These are phyloP conservation scores for Drosophila punjabiensis DNA, from an alignment of 1,140 invertebrate species.

Conservation along the genomic window DNA sequence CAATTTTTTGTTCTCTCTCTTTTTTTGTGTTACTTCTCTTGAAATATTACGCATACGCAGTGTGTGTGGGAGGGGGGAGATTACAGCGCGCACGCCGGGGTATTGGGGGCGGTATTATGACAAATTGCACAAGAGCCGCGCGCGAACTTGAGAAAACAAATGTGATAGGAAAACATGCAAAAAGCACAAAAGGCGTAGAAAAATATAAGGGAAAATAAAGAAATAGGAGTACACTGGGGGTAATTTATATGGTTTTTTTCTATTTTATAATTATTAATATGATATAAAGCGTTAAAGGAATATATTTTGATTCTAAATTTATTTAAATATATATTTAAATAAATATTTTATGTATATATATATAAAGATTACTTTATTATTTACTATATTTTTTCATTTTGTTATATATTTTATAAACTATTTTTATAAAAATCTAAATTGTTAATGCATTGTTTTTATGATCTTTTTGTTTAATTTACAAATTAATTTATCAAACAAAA, in stretches of 20 bases:
- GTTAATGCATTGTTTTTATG: no score
- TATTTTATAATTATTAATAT: background rate
- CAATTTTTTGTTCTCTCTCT: constrained; percentile 40
- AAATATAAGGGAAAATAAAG: constrained; percentile 19
- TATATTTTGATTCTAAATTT: no score
- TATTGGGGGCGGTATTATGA: constrained; percentile 43
- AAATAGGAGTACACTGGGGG: constrained; percentile 17
- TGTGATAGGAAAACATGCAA: constrained; percentile 80
- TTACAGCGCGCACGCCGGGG: constrained; percentile 9
- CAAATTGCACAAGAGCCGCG: constrained; percentile 74
- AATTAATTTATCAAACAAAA: background rate
- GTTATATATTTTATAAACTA: no score
- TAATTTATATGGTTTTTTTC: background rate
- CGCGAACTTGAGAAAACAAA: constrained; percentile 81
- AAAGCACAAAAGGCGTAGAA: constrained; percentile 38
- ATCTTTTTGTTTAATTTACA: background rate
- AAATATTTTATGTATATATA: background rate
- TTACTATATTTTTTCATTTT: no score
- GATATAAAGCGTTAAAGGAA: background rate
- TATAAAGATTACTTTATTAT: background rate
- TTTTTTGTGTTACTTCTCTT: constrained; percentile 31
- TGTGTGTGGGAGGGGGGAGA: constrained; percentile 11
- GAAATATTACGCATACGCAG: constrained; percentile 77
- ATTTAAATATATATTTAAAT: background rate
- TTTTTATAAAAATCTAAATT: no score